phyloP scores from a whole-genome alignment of 1,140 invertebrate genomes.

The Anastatus disparis region DNA sequence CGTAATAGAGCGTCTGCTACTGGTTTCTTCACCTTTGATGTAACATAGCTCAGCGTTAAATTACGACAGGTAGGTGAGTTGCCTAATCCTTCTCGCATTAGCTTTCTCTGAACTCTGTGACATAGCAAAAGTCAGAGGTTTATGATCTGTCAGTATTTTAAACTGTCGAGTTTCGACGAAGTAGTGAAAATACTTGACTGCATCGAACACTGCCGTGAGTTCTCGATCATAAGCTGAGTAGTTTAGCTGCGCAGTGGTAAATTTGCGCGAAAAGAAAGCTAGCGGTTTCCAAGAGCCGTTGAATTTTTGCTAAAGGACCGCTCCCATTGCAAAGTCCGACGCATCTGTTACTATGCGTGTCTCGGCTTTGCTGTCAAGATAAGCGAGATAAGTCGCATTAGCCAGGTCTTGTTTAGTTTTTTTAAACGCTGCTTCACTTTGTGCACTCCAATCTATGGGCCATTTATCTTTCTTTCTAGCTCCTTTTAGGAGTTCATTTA shows the following conservation, averaged over 20 bases:
- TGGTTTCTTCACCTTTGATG: conserved; percentile 47
- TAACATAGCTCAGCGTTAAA: conserved; percentile 46
- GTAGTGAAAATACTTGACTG: conserved; percentile 20
- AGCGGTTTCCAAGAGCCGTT: conserved; percentile 30
- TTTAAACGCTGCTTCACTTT: too few relatives aligned
- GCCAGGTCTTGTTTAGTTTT: too few relatives aligned
- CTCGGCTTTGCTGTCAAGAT: too few relatives aligned
- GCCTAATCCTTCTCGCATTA: conserved; percentile 22
- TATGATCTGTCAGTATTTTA: conserved; percentile 47
- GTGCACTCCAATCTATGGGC: too few relatives aligned
- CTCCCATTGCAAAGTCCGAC: too few relatives aligned
- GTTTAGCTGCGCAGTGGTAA: conserved; percentile 28
- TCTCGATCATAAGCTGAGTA: conserved; percentile 49
- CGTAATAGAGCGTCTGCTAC: conserved; percentile 51
- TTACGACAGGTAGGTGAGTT: conserved; percentile 46
- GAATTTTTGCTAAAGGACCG: too few relatives aligned
- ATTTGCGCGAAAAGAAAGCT: conserved; percentile 46
- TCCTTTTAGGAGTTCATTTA: neutral
- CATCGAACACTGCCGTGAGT: conserved; percentile 46
- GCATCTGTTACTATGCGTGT: too few relatives aligned
- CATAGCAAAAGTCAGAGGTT: neutral
- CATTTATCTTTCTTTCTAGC: neutral
- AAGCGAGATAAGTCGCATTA: too few relatives aligned
- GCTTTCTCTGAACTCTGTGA: conserved; percentile 20
- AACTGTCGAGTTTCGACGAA: conserved; percentile 41